Evolutionary conservation across 2,888 invertebrate species (phyloP), one percentile per base, ranked within the genome.

Genomic region (Sialis fuliginosa): DNA sequence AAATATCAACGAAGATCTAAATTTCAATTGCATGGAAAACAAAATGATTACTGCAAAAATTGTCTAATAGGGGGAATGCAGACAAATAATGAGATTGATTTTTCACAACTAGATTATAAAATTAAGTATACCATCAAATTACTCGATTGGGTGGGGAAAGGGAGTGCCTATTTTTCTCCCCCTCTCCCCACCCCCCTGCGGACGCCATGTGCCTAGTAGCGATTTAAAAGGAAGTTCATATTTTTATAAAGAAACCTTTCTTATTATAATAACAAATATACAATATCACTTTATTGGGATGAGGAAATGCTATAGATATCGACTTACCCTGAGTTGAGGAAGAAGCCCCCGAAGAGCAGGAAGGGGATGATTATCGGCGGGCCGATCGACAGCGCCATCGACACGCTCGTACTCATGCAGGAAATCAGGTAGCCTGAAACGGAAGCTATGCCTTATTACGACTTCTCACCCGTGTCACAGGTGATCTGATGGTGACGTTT

Each of bases 311-410:
- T 46, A n/a, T n/a, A 6, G 32, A 10, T 40, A 43, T 42, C 34
- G 48, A 65, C 74, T 72, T 69, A 88, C 80, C 80, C 84, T 22
- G 85, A 79, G 62, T 95, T 95, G 39, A 96, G 70, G 67, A 93
- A 93, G 71, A 91, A 93, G 40, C 96, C 96, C 49, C 95, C 95
- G 62, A 97, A 96, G 12, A 97, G 69, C 66, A 96, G 72, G 63
- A 95, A 85, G 0, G 96, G 95, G 49, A 96, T 88, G 54, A 95
- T 81, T 49, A 93, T 73, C 5, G 95, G 89, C 1, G 95, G 91
- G 0, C 91, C 89, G 46, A 96, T 74, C 0, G 92, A 86, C 2
- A 93, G 69, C 0, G 93, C 93, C 77, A 93, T 85, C 42, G 86
- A 83, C 4, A 88, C 77, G 50, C 80, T 83, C 50, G 76, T 79